Evolutionary conservation across 1,140 invertebrate species (phyloP).

Genomic region (Linepithema humile): DNA sequence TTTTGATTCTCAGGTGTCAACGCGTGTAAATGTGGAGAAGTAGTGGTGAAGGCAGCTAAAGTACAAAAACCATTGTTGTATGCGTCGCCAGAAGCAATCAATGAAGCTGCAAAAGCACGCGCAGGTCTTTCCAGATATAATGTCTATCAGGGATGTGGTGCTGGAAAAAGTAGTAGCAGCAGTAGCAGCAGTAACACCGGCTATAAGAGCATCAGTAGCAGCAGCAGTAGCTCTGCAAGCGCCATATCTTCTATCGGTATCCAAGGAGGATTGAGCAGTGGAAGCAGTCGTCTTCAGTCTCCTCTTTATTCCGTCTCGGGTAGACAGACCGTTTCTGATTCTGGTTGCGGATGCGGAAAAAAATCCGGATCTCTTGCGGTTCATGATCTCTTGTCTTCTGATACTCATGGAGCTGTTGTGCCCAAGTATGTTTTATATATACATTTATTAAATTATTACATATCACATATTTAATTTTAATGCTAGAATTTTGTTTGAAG

Average conservation of each 20-base stretch:
- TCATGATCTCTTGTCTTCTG: background rate
- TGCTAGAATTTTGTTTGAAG: background rate
- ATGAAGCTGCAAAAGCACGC: slow-evolving; percentile 39
- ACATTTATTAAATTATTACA: background rate
- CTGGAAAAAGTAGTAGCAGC: background rate
- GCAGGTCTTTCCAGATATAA: background rate
- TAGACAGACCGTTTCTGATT: background rate
- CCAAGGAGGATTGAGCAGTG: background rate
- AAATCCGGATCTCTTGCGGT: slow-evolving; percentile 32
- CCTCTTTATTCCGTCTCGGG: background rate
- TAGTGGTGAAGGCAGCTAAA: slow-evolving; percentile 64
- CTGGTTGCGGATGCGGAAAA: slow-evolving; percentile 45
- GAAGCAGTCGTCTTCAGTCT: background rate
- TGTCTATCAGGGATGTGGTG: background rate
- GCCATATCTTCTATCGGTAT: slow-evolving; percentile 6
- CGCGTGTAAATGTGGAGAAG: slow-evolving; percentile 48
- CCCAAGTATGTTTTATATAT: slow-evolving; percentile 55
- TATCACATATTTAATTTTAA: background rate
- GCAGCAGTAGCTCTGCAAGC: background rate
- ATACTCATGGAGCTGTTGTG: slow-evolving; percentile 43
- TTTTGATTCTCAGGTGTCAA: slow-evolving; percentile 34
- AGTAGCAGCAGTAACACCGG: background rate
- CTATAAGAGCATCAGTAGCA: background rate
- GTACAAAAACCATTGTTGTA: slow-evolving; percentile 43
- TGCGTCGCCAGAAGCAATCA: slow-evolving; percentile 59